Evolutionary conservation across 2,797 vertebrate genomes (phyloP).

Genomic region (Amniataba percoides): DNA sequence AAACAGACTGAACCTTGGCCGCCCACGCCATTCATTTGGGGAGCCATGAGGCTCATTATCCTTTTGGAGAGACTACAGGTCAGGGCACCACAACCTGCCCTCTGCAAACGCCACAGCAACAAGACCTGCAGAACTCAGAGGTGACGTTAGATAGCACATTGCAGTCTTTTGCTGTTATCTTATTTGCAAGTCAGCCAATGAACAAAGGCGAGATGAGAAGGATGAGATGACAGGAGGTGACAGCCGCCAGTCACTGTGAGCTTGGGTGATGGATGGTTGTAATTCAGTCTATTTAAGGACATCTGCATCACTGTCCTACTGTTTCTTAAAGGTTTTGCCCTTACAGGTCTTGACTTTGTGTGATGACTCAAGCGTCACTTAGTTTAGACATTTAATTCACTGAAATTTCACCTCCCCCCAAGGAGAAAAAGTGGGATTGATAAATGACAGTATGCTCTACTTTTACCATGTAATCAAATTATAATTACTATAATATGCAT

Average conservation of each 20-base stretch:
- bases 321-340: conserved; percentile 34
- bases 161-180: conserved; percentile 46
- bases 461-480: conserved; percentile 8
- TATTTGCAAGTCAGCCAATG: conserved; percentile 56
- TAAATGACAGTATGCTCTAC: neutral
- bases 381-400: neutral
- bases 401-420: neutral
- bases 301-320: conserved; percentile 42
- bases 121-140: conserved; percentile 60
- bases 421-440: neutral
- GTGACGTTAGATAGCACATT: conserved; percentile 50
- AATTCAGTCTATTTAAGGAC: conserved; percentile 57
- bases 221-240: conserved; percentile 59
- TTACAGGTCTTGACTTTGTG: conserved; percentile 48
- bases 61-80: conserved; percentile 77
- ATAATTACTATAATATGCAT: neutral
- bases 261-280: conserved; percentile 71
- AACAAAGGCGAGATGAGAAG: conserved; percentile 44
- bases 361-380: conserved; percentile 45
- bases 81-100: conserved; percentile 74
- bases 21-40: conserved; percentile 78
- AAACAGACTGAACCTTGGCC: conserved; percentile 75
- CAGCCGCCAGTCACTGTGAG: conserved; percentile 64
- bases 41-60: conserved; percentile 84
- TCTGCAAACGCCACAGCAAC: conserved; percentile 76